A percentile compares a stretch with the other conserved stretches of the same genome.
phyloP scores from a whole-genome alignment of 2,797 vertebrate genomes.

The Scolopax rusticola region DNA sequence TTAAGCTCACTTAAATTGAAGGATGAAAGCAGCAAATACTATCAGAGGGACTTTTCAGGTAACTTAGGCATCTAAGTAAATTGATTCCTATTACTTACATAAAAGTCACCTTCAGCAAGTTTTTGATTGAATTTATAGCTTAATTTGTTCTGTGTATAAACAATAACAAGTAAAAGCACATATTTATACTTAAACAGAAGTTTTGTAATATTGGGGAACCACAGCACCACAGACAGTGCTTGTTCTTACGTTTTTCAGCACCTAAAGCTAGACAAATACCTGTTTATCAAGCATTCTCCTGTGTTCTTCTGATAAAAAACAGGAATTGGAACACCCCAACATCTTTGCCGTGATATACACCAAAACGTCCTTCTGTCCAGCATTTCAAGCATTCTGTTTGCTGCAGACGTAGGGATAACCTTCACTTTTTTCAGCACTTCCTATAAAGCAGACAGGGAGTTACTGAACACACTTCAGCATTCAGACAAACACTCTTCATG shows the following conservation, averaged over 20 bases:
- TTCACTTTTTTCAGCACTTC: conserved; percentile 91
- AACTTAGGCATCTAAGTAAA: background rate
- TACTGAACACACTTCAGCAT: background rate
- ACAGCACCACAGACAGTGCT: background rate
- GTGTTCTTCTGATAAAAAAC: conserved; percentile 93
- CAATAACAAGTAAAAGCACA: background rate
- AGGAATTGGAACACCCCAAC: conserved; percentile 96
- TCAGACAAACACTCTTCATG: background rate
- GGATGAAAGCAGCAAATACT: background rate
- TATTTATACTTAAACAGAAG: background rate
- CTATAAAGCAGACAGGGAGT: conserved; percentile 73
- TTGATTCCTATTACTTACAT: background rate
- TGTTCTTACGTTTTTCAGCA: background rate
- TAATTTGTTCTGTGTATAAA: background rate
- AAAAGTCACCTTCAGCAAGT: background rate
- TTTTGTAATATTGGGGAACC: background rate
- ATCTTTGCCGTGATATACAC: conserved; percentile 96
- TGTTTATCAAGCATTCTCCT: conserved; percentile 90
- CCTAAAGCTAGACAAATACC: conserved; percentile 73
- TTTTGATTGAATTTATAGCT: background rate
- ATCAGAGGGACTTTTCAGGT: background rate
- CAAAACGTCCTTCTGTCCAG: conserved; percentile 93
- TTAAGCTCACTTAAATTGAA: background rate
- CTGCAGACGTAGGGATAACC: conserved; percentile 88
- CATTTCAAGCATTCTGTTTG: conserved; percentile 87